Conservation (phyloP, 2,888 invertebrate genomes). For the Julus scandinavius region DNA sequence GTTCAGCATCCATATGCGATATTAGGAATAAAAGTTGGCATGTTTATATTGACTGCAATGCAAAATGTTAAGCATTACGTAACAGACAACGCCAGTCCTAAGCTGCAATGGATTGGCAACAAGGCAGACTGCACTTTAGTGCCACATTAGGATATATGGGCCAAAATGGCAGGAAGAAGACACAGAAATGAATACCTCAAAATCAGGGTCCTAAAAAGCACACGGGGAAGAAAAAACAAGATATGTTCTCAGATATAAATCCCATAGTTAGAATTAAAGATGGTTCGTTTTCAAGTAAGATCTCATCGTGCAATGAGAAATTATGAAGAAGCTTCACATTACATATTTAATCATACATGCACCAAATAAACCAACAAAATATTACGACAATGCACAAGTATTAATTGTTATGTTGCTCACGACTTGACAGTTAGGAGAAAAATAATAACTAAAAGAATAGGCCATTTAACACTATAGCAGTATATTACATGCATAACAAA, state of each 20-base stretch:
- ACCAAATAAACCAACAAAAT: background rate
- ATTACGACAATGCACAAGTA: background rate
- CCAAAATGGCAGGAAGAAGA: constrained; percentile 37
- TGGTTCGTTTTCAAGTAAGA: background rate
- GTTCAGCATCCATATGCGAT: background rate
- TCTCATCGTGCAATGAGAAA: background rate
- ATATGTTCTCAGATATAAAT: constrained; percentile 42
- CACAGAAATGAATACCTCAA: constrained; percentile 53
- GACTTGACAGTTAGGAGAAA: background rate
- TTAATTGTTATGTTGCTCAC: background rate
- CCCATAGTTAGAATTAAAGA: constrained; percentile 10
- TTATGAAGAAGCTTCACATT: background rate
- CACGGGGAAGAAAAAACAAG: constrained; percentile 44
- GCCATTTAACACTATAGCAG: background rate
- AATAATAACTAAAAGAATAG: background rate
- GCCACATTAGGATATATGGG: constrained; percentile 20
- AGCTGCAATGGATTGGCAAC: constrained; percentile 47
- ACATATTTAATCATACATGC: background rate
- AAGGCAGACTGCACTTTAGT: constrained; percentile 36
- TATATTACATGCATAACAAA: background rate
- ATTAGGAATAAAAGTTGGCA: background rate
- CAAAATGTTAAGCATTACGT: constrained; percentile 3
- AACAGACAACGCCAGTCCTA: constrained; percentile 43
- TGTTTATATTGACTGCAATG: constrained; percentile 24
- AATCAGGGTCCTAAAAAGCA: constrained; percentile 53